A percentile compares a stretch with the other conserved stretches of the same genome.
Conservation (phyloP, 1,140 invertebrate species). For the Zaprionus camerounensis region DNA sequence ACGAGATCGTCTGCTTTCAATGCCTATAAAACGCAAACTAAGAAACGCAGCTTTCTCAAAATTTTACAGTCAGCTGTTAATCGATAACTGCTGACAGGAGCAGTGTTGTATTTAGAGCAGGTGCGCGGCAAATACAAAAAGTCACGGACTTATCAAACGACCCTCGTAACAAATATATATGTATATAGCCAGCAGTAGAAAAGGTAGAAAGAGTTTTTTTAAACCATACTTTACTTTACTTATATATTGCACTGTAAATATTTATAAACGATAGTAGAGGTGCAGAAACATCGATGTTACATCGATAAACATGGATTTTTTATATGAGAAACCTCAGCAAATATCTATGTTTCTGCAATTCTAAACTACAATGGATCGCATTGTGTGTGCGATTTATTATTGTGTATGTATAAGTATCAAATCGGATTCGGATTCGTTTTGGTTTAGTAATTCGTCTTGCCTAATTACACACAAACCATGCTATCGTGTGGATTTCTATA, state of each 20-base stretch:
- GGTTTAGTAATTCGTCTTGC: conserved; percentile 50
- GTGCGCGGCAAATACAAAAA: too few relatives aligned
- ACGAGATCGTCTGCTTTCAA: too few relatives aligned
- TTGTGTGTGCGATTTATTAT: neutral
- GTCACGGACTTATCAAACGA: too few relatives aligned
- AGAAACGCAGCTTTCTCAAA: too few relatives aligned
- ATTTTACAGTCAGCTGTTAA: too few relatives aligned
- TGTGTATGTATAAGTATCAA: conserved; percentile 20
- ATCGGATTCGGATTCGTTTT: neutral
- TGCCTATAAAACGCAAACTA: too few relatives aligned
- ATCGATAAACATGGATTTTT: too few relatives aligned
- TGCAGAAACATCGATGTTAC: too few relatives aligned
- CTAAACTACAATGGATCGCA: neutral
- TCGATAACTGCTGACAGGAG: too few relatives aligned
- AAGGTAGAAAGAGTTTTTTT: conserved; percentile 64
- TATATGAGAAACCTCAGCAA: too few relatives aligned
- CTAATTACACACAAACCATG: conserved; percentile 64
- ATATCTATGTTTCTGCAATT: too few relatives aligned
- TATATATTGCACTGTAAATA: conserved; percentile 54
- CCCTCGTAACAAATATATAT: conserved; percentile 21
- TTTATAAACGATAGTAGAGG: neutral
- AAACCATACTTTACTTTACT: conserved; percentile 65
- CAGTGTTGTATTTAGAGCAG: too few relatives aligned
- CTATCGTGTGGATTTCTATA: conserved; percentile 59
- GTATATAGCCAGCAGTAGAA: conserved; percentile 21